Evolutionary conservation across 2,797 vertebrate species (phyloP).

Genomic region (Sphaeramia orbicularis): DNA sequence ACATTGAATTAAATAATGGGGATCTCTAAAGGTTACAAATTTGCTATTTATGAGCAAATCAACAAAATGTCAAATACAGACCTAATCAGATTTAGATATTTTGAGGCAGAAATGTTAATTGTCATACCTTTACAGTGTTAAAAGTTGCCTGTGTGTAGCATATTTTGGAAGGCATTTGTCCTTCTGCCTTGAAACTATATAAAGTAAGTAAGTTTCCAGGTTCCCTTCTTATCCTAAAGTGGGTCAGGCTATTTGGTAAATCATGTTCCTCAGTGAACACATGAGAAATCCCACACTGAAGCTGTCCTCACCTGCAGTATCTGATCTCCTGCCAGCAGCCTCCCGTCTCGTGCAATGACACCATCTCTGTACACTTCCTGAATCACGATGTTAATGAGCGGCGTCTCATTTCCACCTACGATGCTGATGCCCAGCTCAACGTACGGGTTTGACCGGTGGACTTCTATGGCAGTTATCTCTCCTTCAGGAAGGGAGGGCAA

Average conservation of each 20-base stretch:
- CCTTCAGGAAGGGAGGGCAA: constrained; percentile 95
- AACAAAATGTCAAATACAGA: too few relatives aligned
- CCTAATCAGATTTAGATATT: too few relatives aligned
- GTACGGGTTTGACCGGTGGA: constrained; percentile 96
- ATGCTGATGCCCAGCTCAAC: constrained; percentile 98
- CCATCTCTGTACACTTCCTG: constrained; percentile 98
- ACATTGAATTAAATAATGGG: too few relatives aligned
- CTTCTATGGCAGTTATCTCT: constrained; percentile 97
- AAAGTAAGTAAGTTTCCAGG: not conserved
- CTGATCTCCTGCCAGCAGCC: constrained; percentile 97
- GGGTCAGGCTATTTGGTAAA: not conserved
- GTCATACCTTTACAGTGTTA: too few relatives aligned
- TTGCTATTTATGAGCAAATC: too few relatives aligned
- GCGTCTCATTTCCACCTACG: constrained; percentile 98
- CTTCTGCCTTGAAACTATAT: too few relatives aligned
- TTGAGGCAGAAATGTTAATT: too few relatives aligned
- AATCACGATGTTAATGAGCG: constrained; percentile 98
- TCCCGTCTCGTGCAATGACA: constrained; percentile 94
- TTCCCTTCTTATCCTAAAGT: not conserved
- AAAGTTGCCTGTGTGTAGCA: too few relatives aligned
- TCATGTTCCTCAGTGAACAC: too few relatives aligned
- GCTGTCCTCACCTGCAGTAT: constrained; percentile 91
- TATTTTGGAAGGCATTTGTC: too few relatives aligned
- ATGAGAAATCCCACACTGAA: not conserved
- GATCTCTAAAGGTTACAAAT: too few relatives aligned